Evolutionary conservation across 2,888 invertebrate genomes (phyloP), one percentile per base, ranked within the genome.

Genomic region (Carabus problematicus): DNA sequence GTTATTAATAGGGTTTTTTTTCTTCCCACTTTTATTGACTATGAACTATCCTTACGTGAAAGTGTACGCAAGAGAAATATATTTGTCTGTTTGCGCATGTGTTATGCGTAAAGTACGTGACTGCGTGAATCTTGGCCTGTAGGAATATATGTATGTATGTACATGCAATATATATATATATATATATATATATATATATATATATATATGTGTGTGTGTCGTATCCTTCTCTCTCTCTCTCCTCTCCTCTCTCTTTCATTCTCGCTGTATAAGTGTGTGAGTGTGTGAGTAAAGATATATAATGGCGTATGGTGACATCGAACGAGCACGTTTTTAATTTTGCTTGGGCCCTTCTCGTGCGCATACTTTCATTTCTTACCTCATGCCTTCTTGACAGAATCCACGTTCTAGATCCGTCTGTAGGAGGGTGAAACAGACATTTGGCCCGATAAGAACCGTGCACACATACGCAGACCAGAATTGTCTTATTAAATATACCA

Each of bases 291-390:
- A 49, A 16, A 49, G 18, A 49, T 49, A 8, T 49, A 18, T 18
- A 18, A 49, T 8, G 8, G 49, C 49, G 49, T 49, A 49, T 3
- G 41, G 59, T 66, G 66, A 59, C 66, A 66, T 41, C 19, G 39
- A 40, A 41, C 19, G 52, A 52, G 66, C 66, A 66, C 66, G 66
- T 66, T 66, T 66, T 66, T 66, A 66, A 66, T 66, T 66, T 66
- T 66, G 66, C 40, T 18, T 14, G 58, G 58, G 45, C 56, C 64
- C 56, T 55, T 56, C 18, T 52, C 47, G 58, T 64, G 45, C 56
- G 64, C 66, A 66, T 58, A 58, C 66, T 66, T 66, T 64, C 64
- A 64, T 64, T 64, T 59, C 64, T 64, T 64, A 64, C 64, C 64
- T 56, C 64, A 43, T 47, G 64, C 56, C 54, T 56, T 56, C 56